Evolutionary conservation across 1,140 invertebrate genomes (phyloP).

Genomic region (Calycopis cecrops): DNA sequence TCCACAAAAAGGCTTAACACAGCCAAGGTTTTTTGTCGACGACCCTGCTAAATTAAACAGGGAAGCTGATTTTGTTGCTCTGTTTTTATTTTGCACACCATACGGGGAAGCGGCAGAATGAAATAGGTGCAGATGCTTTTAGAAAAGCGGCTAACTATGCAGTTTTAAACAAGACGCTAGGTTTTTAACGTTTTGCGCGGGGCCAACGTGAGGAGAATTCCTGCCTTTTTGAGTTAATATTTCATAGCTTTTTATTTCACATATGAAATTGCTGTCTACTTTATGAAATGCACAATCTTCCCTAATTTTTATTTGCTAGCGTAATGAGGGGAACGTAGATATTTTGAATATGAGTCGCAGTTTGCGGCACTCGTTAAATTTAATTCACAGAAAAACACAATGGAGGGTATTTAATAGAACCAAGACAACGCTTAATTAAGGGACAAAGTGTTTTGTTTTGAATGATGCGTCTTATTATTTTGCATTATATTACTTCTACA

Average conservation of each 20-base stretch:
- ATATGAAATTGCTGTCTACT: not conserved
- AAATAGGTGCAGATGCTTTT: conserved; percentile 33
- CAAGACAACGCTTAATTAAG: too few species aligned
- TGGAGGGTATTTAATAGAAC: too few species aligned
- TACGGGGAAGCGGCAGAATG: conserved; percentile 20
- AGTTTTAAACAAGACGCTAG: conserved; percentile 31
- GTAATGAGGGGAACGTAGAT: too few species aligned
- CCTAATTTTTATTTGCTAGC: not conserved
- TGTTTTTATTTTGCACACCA: conserved; percentile 34
- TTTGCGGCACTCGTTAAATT: too few species aligned
- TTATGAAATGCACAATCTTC: not conserved
- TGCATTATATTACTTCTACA: too few species aligned
- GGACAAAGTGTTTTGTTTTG: too few species aligned
- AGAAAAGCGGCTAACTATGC: conserved; percentile 32
- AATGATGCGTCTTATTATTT: too few species aligned
- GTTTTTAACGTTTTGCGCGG: conserved; percentile 28
- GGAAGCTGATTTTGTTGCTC: conserved; percentile 54
- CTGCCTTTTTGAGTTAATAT: conserved; percentile 16
- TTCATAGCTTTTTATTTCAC: not conserved
- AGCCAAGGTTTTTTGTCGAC: conserved; percentile 57
- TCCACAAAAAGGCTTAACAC: conserved; percentile 60
- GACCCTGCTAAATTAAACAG: conserved; percentile 67
- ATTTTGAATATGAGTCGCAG: too few species aligned
- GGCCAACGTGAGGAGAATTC: conserved; percentile 22
- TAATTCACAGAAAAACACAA: too few species aligned